phyloP scores from a whole-genome alignment of 1,140 invertebrate species.

The Meloidogyne chitwoodi region DNA sequence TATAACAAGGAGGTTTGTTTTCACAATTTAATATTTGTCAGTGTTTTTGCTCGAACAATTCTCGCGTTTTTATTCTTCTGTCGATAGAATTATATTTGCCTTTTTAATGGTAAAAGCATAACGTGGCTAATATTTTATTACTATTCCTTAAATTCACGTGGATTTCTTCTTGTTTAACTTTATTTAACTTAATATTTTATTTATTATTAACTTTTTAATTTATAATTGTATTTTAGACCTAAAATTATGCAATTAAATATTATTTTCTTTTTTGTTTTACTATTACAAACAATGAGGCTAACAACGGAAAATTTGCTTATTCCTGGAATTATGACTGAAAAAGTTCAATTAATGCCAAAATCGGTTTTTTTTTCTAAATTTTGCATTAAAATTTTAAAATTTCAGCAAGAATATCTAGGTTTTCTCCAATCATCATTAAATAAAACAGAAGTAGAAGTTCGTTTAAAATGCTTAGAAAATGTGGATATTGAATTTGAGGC shows the following conservation, averaged over 20 bases:
- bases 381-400: background rate
- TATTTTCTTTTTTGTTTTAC: background rate
- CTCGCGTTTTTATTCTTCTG: too few relatives aligned
- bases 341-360: conserved; percentile 29
- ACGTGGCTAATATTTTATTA: too few relatives aligned
- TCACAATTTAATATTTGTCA: too few relatives aligned
- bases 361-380: conserved; percentile 11
- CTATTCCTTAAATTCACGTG: too few relatives aligned
- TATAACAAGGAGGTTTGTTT: too few relatives aligned
- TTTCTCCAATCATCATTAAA: conserved; percentile 58
- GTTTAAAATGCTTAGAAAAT: conserved; percentile 39
- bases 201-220: too few relatives aligned
- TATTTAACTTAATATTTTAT: too few relatives aligned
- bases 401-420: conserved; percentile 54
- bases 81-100: background rate
- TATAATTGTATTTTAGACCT: background rate
- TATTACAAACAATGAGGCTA: background rate
- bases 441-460: conserved; percentile 54
- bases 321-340: conserved; percentile 45
- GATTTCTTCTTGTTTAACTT: too few relatives aligned
- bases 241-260: background rate
- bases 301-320: conserved; percentile 33
- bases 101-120: too few relatives aligned
- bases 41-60: too few relatives aligned
- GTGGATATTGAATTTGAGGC: conserved; percentile 39